Evolutionary conservation across 2,888 invertebrate species (phyloP).

Genomic region (Nomada lathburiana): DNA sequence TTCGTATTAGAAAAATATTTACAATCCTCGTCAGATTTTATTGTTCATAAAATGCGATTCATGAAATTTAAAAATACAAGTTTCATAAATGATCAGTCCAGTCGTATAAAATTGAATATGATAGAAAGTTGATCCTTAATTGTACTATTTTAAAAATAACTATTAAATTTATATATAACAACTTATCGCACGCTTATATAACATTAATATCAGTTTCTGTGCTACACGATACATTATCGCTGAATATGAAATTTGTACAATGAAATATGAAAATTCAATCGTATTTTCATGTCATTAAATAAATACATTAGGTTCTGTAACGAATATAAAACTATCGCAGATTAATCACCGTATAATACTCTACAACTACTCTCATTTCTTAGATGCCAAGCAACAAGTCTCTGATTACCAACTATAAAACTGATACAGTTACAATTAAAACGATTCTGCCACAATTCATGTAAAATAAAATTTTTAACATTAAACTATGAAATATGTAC

Average conservation of each 20-base stretch:
- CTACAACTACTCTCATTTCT: constrained; percentile 46
- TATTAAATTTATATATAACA: constrained; percentile 71
- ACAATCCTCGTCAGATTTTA: constrained; percentile 46
- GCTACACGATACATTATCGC: constrained; percentile 41
- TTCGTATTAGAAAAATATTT: constrained; percentile 51
- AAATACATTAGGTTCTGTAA: constrained; percentile 65
- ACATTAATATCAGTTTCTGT: constrained; percentile 50
- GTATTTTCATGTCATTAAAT: constrained; percentile 59
- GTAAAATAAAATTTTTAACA: constrained; percentile 39
- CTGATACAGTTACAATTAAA: constrained; percentile 27
- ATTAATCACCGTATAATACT: constrained; percentile 42
- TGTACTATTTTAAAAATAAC: constrained; percentile 44
- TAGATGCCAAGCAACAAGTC: constrained; percentile 38
- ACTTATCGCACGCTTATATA: constrained; percentile 76
- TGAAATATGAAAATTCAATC: constrained; percentile 56
- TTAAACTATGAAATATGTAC: constrained; percentile 63
- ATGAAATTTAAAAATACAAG: constrained; percentile 49
- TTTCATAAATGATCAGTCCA: constrained; percentile 55
- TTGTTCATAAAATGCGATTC: constrained; percentile 10
- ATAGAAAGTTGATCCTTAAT: constrained; percentile 42
- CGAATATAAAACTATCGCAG: constrained; percentile 59
- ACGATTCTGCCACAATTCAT: constrained; percentile 49
- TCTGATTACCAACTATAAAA: constrained; percentile 23
- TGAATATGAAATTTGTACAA: constrained; percentile 70
- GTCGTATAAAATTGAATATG: constrained; percentile 27